Evolutionary conservation across 1,140 invertebrate genomes (phyloP).

Genomic region (Trigoniulus corallinus): DNA sequence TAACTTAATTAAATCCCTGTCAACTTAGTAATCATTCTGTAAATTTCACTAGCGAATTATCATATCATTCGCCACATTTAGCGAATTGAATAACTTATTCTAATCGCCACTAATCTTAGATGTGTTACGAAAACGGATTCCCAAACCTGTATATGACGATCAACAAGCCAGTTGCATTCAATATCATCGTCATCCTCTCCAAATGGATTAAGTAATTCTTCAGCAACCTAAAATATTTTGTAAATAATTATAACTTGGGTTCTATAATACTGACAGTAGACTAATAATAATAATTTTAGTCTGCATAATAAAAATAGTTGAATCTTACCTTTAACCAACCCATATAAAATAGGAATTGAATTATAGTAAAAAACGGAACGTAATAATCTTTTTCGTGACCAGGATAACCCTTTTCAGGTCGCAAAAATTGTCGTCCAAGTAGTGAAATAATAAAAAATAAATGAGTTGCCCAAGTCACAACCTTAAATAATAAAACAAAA

Average conservation of each 20-base stretch:
- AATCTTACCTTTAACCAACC: conserved; percentile 32
- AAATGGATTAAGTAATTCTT: conserved; percentile 79
- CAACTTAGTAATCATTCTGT: too few relatives aligned
- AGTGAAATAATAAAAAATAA: conserved; percentile 30
- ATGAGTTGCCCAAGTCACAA: conserved; percentile 26
- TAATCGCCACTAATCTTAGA: too few relatives aligned
- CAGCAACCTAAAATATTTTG: conserved; percentile 51
- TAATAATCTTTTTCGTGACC: conserved; percentile 18
- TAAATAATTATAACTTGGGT: neutral
- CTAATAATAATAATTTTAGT: too few relatives aligned
- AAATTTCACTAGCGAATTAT: too few relatives aligned
- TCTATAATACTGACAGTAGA: too few relatives aligned
- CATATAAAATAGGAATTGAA: conserved; percentile 36
- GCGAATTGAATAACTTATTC: too few relatives aligned
- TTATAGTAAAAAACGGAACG: conserved; percentile 21
- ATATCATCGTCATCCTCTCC: conserved; percentile 92
- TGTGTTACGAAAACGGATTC: too few relatives aligned
- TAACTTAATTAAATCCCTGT: too few relatives aligned
- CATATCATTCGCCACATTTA: too few relatives aligned
- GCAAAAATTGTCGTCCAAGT: conserved; percentile 19
- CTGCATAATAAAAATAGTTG: too few relatives aligned
- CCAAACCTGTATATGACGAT: conserved; percentile 77
- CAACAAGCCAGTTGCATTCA: conserved; percentile 73
- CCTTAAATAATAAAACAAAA: neutral
- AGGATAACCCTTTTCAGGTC: conserved; percentile 17